Percentiles rank a stretch among this genome's conserved stretches.
These are phyloP conservation scores for Chrysopilus asiliformis DNA, from an alignment of 2,888 invertebrate species.

Conservation along the genomic window DNA sequence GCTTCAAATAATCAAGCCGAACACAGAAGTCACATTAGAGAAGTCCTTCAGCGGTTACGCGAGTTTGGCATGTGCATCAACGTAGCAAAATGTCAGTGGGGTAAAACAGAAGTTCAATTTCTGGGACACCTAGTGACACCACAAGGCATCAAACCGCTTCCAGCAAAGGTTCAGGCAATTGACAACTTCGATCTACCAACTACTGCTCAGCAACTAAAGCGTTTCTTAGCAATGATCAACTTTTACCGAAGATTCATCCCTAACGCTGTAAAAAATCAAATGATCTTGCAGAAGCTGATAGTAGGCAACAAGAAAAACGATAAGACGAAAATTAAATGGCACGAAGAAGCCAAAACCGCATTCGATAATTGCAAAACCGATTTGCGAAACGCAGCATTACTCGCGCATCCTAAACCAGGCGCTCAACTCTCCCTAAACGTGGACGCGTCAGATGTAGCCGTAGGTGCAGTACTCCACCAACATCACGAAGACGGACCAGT, in stretches of 20 bases:
- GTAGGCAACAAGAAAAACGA: neutral
- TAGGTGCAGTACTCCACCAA: slow-evolving; percentile 1
- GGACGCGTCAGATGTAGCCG: slow-evolving; percentile 1
- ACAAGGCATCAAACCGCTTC: slow-evolving; percentile 13
- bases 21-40: slow-evolving; percentile 16
- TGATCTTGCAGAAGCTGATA: neutral
- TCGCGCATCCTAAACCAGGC: neutral
- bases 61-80: slow-evolving; percentile 17
- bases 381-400: neutral
- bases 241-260: slow-evolving; percentile 14
- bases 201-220: neutral
- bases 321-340: neutral
- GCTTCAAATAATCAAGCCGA: slow-evolving; percentile 15
- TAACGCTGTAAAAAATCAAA: neutral
- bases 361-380: neutral
- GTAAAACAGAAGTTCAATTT: neutral
- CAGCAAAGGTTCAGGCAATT: slow-evolving; percentile 4
- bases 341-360: neutral
- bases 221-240: slow-evolving; percentile 9
- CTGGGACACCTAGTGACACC: slow-evolving; percentile 5
- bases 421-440: neutral
- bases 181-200: neutral
- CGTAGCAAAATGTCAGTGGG: slow-evolving; percentile 12
- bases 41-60: slow-evolving; percentile 16
- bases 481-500: neutral